Conservation (phyloP, 1,140 invertebrate genomes). For the Bombus vancouverensis region DNA sequence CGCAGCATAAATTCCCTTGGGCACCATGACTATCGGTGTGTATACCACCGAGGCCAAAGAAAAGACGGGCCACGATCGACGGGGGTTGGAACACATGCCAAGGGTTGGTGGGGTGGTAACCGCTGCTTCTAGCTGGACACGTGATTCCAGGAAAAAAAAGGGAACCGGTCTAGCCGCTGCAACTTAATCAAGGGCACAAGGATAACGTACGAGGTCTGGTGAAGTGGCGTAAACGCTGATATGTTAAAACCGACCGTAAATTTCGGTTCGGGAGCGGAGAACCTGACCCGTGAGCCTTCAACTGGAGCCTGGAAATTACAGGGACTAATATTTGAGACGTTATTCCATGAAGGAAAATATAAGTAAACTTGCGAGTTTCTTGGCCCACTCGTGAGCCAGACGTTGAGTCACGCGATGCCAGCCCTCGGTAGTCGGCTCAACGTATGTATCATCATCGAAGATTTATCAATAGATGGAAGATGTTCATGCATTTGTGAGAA, state of each 20-base stretch:
- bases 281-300: background rate
- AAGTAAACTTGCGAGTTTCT: background rate
- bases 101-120: background rate
- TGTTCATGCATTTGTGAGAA: background rate
- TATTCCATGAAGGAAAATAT: background rate
- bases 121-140: constrained; percentile 7
- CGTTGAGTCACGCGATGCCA: background rate
- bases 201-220: background rate
- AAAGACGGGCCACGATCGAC: constrained; percentile 36
- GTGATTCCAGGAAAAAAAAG: constrained; percentile 19
- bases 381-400: background rate
- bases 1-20: constrained; percentile 66
- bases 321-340: background rate
- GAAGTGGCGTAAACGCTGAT: background rate
- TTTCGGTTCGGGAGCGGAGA: background rate
- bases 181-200: constrained; percentile 35
- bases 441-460: background rate
- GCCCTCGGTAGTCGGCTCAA: no score
- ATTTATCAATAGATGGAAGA: no score
- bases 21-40: background rate
- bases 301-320: background rate
- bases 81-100: background rate
- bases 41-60: constrained; percentile 1
- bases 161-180: background rate
- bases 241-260: background rate